Evolutionary conservation across 2,888 invertebrate species (phyloP), one percentile per base, ranked within the genome.

Genomic region (Lathronympha strigana): DNA sequence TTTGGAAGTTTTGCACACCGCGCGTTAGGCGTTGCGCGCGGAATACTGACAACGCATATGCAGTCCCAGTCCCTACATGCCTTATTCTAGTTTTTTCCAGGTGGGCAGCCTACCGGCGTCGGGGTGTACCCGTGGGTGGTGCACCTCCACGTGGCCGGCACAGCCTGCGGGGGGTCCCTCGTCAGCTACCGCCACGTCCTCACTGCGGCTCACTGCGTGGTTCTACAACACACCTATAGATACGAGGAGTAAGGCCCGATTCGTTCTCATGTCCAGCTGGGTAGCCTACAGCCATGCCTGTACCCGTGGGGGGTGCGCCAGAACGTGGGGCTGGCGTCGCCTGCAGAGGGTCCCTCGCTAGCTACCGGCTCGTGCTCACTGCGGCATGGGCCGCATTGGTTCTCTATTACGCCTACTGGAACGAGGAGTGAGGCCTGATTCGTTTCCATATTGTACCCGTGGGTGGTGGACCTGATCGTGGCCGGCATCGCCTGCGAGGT

Each of bases 161-260:
- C 23, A 4, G 36, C 3, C 0, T 64, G 63, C 11, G 63, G 58
- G n/a, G 63, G 63, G 3, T 64, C 63, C 1, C 58, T 64, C 9
- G 25, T 64, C 36, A 64, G 63, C 19, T 25, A 43, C 4, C 50
- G 51, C 0, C 58, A 58, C 19, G 63, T 58, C 0, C 33, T 64
- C 17, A 64, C 63, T n/a, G 63, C 63, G 5, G 63, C 58, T 0
- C 63, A 64, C 23, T 64, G 63, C 33, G 28, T 63, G 25, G 49
- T 31, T 23, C n/a, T 51, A 0, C 6, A 58, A 2, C 15, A 31
- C 17, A 8, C 5, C 17, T 51, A 58, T 43, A 43, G 11, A 9
- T 19, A 25, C 11, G 8, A 64, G 4, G 58, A 64, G 63, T 64
- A 36, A 64, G 63, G 40, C 9, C n/a, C n/a, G n/a, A n/a, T n/a